Evolutionary conservation across 2,797 vertebrate genomes (phyloP), one percentile per base, ranked within the genome.

Genomic region (Rhinatrema bivittatum): DNA sequence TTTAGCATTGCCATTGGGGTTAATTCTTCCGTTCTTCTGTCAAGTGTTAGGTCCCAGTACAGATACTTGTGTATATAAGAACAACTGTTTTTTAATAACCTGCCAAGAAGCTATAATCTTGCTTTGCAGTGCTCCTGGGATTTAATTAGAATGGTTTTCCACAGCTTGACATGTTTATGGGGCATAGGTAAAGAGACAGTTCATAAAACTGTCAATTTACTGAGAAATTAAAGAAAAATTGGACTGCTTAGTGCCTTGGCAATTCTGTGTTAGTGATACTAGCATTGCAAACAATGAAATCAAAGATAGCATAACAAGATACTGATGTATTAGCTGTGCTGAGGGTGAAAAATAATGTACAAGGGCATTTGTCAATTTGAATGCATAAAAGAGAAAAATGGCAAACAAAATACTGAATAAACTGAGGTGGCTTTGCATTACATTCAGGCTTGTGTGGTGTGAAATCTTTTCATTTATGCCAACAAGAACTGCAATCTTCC

Each of bases 131-230:
- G 60, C 77, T 72, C 65, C 1, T 55, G 62, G 76, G 77, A 86
- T 82, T 81, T 82, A 85, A 85, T 85, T 81, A 82, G 76, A 84
- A 81, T 77, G 70, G 60, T 63, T 82, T 81, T 79, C 73, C 65
- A 73, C 70, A 76, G 74, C 55, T 69, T 85, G 82, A 83, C 78
- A 84, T 85, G 78, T 85, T 86, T 86, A 84, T 84, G 72, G 81
- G 78, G 76, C 78, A 84, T 81, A 83, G 79, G 79, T 86, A 85
- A 84, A 82, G 71, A 84, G 80, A 78, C 77, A 84, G 81, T 85
- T 85, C 84, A 85, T 86, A 85, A 86, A 85, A 75, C 84, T 86
- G 84, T 85, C 84, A 84, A 81, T 85, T 84, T 85, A 71, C 75
- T 69, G 70, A 75, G 72, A 84, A 86, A 85, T 86, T 84, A 85